Evolutionary conservation across 2,888 invertebrate genomes (phyloP).

Genomic region (Aphodius granarius): DNA sequence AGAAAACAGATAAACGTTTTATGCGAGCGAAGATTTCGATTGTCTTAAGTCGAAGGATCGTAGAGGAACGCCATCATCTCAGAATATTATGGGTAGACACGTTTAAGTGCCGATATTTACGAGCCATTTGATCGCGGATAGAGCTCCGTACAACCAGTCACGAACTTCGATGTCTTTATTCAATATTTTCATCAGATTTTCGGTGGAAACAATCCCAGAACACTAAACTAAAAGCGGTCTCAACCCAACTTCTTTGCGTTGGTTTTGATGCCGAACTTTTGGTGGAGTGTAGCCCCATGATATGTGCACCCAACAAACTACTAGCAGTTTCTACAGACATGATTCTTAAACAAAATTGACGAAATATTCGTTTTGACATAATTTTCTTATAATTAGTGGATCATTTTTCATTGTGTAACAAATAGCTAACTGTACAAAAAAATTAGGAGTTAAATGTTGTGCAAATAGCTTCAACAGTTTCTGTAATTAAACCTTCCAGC

Average conservation of each 20-base stretch:
- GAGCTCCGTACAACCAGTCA: background rate
- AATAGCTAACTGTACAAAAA: background rate
- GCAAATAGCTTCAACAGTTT: background rate
- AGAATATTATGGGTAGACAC: conserved; percentile 5
- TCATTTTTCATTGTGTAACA: too few species aligned
- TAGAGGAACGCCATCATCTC: background rate
- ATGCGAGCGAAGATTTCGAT: background rate
- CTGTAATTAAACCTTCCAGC: background rate
- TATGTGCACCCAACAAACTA: too few species aligned
- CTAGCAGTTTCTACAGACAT: too few species aligned
- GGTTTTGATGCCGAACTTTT: too few species aligned
- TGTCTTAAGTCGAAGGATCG: background rate
- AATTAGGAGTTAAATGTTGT: background rate
- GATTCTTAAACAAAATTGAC: too few species aligned
- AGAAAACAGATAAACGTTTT: background rate
- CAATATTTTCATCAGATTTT: background rate
- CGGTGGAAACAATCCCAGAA: background rate
- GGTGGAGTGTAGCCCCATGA: background rate
- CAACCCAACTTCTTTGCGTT: too few species aligned
- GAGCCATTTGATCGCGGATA: conserved; percentile 1
- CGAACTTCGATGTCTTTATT: background rate
- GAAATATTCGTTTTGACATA: too few species aligned
- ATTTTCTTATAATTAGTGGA: too few species aligned
- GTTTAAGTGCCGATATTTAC: conserved; percentile 10
- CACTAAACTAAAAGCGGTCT: background rate